phyloP scores from a whole-genome alignment of 2,797 vertebrate genomes.

The Chaunax sp. region DNA sequence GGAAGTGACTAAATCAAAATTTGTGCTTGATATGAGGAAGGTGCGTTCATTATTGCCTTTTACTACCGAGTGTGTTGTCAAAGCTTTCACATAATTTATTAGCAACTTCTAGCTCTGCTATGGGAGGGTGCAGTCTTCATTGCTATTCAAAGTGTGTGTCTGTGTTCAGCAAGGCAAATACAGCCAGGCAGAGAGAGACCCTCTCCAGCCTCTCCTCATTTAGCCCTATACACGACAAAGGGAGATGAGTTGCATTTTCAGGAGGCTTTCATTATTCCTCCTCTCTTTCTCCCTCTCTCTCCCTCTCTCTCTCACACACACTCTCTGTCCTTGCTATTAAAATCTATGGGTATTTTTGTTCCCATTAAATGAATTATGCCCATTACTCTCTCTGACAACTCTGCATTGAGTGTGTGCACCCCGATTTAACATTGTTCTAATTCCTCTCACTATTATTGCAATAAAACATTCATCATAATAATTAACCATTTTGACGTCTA shows the following conservation, averaged over 20 bases:
- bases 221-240: conserved; percentile 58
- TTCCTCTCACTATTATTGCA: conserved; percentile 82
- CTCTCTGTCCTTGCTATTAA: conserved; percentile 71
- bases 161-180: conserved; percentile 58
- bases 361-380: conserved; percentile 80
- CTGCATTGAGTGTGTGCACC: conserved; percentile 73
- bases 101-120: conserved; percentile 36
- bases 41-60: conserved; percentile 30
- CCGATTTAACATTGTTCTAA: conserved; percentile 82
- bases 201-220: conserved; percentile 55
- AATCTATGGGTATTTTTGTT: conserved; percentile 81
- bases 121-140: conserved; percentile 58
- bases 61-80: conserved; percentile 45
- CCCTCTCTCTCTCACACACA: conserved; percentile 1
- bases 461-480: conserved; percentile 83
- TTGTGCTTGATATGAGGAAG: conserved; percentile 16
- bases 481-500: conserved; percentile 84
- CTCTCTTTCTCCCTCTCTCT: conserved; percentile 21
- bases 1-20: conserved; percentile 26
- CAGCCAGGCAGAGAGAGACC: conserved; percentile 46
- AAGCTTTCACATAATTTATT: conserved; percentile 48
- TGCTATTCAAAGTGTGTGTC: conserved; percentile 61
- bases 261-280: conserved; percentile 62
- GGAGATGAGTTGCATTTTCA: conserved; percentile 70
- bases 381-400: conserved; percentile 83